Evolutionary conservation across 2,797 vertebrate species (phyloP).

Genomic region (Mormyrops boulengeri): DNA sequence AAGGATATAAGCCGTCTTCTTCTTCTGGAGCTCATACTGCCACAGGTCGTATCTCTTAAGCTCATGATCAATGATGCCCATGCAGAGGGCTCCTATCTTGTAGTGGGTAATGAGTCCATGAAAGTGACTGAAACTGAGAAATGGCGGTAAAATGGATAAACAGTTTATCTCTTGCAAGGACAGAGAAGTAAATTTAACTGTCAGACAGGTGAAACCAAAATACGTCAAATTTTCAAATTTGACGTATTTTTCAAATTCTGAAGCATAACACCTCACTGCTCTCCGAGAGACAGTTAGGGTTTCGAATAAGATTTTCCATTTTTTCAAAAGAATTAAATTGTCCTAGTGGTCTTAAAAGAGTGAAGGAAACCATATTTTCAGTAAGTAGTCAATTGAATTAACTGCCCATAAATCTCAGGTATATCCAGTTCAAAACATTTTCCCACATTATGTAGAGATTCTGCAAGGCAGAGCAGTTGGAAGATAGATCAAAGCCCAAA

Average conservation of each 20-base stretch:
- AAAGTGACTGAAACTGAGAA: slow-evolving; percentile 81
- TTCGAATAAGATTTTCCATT: background rate
- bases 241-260: background rate
- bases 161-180: background rate
- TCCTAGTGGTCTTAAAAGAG: no score
- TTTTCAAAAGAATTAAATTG: no score
- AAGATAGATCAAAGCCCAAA: background rate
- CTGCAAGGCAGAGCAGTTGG: background rate
- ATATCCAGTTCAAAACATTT: no score
- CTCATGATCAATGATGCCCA: slow-evolving; percentile 90
- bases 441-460: background rate
- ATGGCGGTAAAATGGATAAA: background rate
- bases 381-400: no score
- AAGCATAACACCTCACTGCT: background rate
- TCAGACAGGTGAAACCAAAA: background rate
- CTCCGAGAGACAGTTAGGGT: background rate
- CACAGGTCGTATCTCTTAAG: slow-evolving; percentile 87
- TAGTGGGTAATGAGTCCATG: slow-evolving; percentile 85
- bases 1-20: slow-evolving; percentile 88
- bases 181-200: background rate
- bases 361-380: no score
- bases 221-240: background rate
- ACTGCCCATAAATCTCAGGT: no score
- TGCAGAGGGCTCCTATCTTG: slow-evolving; percentile 89
- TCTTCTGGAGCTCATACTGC: slow-evolving; percentile 89